These are phyloP conservation scores for Stenchaetothrips biformis DNA, from an alignment of 2,888 invertebrate species.

Conservation along the genomic window DNA sequence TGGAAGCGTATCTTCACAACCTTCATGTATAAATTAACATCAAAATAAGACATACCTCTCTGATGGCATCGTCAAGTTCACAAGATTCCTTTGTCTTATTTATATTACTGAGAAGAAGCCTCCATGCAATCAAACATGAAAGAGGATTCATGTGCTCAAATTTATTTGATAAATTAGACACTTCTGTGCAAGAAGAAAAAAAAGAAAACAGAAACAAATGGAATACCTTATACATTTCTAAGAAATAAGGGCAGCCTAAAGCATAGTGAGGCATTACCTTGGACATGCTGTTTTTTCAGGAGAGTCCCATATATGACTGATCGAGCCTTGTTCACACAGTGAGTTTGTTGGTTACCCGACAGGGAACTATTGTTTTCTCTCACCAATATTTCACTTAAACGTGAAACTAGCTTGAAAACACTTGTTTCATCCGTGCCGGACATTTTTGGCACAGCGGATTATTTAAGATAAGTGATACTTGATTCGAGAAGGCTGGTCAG, in stretches of 20 bases:
- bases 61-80: neutral
- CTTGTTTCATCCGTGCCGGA: too few species aligned
- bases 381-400: neutral
- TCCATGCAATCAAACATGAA: neutral
- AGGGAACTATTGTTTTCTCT: neutral
- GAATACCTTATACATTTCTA: neutral
- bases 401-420: too few species aligned
- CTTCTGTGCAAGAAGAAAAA: neutral
- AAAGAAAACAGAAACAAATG: neutral
- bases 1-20: neutral
- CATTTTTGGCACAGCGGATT: too few species aligned
- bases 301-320: neutral
- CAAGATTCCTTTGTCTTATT: neutral
- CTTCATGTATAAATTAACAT: neutral
- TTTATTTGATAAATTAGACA: neutral
- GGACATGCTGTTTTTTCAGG: neutral
- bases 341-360: neutral
- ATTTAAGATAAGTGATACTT: too few species aligned
- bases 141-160: neutral
- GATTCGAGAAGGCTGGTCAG: too few species aligned
- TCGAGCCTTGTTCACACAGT: neutral
- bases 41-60: neutral
- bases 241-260: neutral
- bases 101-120: neutral
- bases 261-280: neutral